Conservation (phyloP, 2,113 vertebrate species). For the Porphyrio hochstetteri region DNA sequence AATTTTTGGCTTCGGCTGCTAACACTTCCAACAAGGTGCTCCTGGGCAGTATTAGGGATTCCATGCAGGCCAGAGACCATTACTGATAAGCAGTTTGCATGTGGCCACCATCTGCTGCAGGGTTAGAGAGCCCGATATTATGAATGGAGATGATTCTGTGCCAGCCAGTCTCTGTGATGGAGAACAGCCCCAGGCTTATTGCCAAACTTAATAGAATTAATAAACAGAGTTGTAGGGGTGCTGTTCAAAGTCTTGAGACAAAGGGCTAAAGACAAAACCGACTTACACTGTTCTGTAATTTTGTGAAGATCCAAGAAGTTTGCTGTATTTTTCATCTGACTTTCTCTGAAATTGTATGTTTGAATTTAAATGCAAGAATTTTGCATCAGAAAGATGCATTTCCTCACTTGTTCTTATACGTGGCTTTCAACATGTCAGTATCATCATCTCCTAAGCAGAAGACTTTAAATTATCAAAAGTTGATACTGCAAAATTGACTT, state of each 20-base stretch:
- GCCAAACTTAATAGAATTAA: not conserved
- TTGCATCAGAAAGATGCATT: not conserved
- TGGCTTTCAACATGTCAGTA: not conserved
- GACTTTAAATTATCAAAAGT: not conserved
- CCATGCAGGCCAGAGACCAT: accelerated
- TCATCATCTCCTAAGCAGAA: not conserved
- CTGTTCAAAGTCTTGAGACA: not conserved
- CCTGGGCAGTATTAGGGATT: not conserved
- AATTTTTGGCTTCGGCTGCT: not conserved
- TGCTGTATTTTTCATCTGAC: not conserved
- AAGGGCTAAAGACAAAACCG: not conserved
- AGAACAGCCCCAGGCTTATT: not conserved
- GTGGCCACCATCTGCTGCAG: not conserved
- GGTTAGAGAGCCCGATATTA: not conserved
- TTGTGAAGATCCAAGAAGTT: not conserved
- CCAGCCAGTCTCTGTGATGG: not conserved
- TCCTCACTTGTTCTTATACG: not conserved
- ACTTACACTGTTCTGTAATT: not conserved
- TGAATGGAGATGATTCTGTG: not conserved
- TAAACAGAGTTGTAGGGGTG: not conserved
- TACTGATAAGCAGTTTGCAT: not conserved
- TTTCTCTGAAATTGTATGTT: not conserved
- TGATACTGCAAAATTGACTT: not conserved
- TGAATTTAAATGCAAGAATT: not conserved
- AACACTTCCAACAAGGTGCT: not conserved